Base-by-base conservation (phyloP, 2,113 vertebrate species). In the Brachyistius frenatus region DNA sequence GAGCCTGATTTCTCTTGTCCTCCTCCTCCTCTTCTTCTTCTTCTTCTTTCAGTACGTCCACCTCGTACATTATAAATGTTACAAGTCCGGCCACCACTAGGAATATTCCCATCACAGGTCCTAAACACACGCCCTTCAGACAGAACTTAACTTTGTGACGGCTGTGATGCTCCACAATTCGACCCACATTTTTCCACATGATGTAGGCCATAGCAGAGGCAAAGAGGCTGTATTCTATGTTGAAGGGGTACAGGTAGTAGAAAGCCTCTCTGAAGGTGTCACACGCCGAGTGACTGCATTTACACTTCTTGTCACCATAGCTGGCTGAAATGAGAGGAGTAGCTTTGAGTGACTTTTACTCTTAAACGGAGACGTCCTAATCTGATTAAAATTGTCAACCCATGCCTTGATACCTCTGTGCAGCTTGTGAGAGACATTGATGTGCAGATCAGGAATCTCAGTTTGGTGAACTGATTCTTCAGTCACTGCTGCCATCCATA, bases 191-290 rank as follows among this genome's bases (percentile, higher is more conserved):
- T 89, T 97, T 97, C 97, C 97, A 98, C 97, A 98, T 98, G 80
- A 99, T 93, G 1, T 97, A 99, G 47, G 96, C 90, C 95, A 97
- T 95, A 69, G 97, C 96, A 2, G 96, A 97, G 15, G 97, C 97
- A 3, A 99, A 98, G 76, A 99, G 96, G 66, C 97, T 97, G 91
- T 98, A 99, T 85, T 99, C 98, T 0, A 97, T 97, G 91, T 97
- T 98, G 85, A 99, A 98, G 32, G 98, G 97, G 33, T 98, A 97
- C 41, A 99, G 86, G 93, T 97, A 99, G 81, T 95, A 96, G 58
- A 93, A 96, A n/a, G 95, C 96, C 0, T 95, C 92, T 85, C 97
- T 90, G 80, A 99, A 98, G 88, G 95, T 84, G 73, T 88, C 78
- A 72, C 97, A 99, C 37, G 93, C 15, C 0, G 92, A 80, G 5